Conservation (phyloP, 2,113 vertebrate genomes). For the Neodon shergylaensis region DNA sequence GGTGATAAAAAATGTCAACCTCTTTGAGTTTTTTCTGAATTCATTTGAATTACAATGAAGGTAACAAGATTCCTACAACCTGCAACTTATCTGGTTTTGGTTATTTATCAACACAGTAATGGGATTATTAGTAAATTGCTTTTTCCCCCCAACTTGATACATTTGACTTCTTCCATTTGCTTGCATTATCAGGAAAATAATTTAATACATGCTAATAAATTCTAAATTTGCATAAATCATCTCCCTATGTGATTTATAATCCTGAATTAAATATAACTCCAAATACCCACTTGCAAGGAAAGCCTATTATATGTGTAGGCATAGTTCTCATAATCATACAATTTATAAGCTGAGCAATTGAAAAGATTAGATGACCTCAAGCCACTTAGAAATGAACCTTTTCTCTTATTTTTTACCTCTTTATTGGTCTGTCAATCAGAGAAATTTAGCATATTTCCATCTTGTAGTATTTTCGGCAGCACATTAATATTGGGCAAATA, state of each 20-base stretch:
- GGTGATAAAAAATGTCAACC: not conserved
- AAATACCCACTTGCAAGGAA: slow-evolving; percentile 14
- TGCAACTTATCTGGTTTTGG: slow-evolving; percentile 49
- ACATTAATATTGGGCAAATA: slow-evolving; percentile 35
- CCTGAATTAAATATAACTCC: slow-evolving; percentile 70
- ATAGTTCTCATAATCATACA: slow-evolving; percentile 66
- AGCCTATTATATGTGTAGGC: slow-evolving; percentile 56
- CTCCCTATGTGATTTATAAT: slow-evolving; percentile 66
- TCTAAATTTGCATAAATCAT: slow-evolving; percentile 74
- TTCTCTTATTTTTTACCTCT: slow-evolving; percentile 10
- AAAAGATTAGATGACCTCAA: slow-evolving; percentile 63
- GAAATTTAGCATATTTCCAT: slow-evolving; percentile 5
- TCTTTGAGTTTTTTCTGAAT: slow-evolving; percentile 2
- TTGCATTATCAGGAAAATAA: slow-evolving; percentile 66
- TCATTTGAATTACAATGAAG: slow-evolving; percentile 70
- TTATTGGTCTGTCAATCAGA: slow-evolving; percentile 49
- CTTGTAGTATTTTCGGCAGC: slow-evolving; percentile 10
- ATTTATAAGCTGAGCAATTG: slow-evolving; percentile 66
- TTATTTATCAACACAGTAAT: slow-evolving; percentile 69
- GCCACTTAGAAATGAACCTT: slow-evolving; percentile 38
- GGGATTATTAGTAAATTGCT: slow-evolving; percentile 64
- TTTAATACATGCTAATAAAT: slow-evolving; percentile 74
- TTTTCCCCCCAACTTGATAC: slow-evolving; percentile 54
- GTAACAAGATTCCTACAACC: slow-evolving; percentile 13
- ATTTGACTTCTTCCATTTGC: slow-evolving; percentile 74